These are phyloP conservation scores for Heliconius cydno DNA, from an alignment of 2,888 invertebrate genomes.

Conservation along the genomic window DNA sequence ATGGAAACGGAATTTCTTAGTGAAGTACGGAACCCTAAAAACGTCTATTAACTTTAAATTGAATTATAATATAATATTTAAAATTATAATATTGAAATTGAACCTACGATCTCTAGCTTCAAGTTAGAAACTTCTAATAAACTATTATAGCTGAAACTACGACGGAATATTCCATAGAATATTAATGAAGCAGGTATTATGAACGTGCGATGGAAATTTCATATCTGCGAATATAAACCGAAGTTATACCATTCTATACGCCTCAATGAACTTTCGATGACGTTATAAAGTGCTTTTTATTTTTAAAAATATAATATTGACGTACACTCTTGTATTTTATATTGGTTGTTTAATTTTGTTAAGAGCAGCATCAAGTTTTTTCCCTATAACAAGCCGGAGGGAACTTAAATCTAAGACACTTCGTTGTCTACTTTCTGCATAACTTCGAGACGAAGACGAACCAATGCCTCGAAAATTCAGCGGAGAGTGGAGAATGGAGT, in stretches of 20 bases:
- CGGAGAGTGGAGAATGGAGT: background rate
- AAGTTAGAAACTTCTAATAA: slow-evolving; percentile 3
- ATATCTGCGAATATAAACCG: slow-evolving; percentile 1
- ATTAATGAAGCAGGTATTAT: slow-evolving; percentile 20
- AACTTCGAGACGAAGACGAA: too few relatives aligned
- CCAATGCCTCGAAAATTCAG: too few relatives aligned
- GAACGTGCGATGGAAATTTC: slow-evolving; percentile 13
- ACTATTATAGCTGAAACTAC: background rate
- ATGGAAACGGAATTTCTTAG: background rate
- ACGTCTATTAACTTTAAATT: background rate
- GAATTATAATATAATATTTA: background rate
- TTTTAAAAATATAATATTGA: slow-evolving; percentile 11
- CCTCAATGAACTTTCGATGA: slow-evolving; percentile 19
- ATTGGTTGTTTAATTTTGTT: background rate
- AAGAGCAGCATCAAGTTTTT: background rate
- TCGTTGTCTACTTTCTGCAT: background rate
- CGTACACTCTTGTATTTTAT: background rate
- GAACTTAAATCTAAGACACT: background rate
- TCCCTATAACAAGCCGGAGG: background rate
- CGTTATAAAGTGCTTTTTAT: slow-evolving; percentile 3
- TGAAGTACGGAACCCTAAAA: background rate
- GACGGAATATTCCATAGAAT: background rate
- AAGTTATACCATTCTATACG: slow-evolving; percentile 10
- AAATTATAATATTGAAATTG: background rate
- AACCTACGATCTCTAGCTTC: background rate